These are phyloP conservation scores for Boloria selene DNA, from an alignment of 2,888 invertebrate species.

Conservation along the genomic window DNA sequence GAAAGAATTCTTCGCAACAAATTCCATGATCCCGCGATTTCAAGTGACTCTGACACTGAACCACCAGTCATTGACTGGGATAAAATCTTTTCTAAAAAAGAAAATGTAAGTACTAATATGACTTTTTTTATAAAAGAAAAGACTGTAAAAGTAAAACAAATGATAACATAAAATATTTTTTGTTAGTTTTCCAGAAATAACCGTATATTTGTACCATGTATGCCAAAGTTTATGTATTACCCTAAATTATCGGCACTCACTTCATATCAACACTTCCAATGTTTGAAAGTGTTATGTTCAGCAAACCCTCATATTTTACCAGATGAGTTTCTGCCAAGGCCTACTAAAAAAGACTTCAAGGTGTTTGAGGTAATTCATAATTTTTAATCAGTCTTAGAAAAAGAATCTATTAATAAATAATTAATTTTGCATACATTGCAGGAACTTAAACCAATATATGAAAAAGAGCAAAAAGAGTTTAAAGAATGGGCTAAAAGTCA, in stretches of 20 bases:
- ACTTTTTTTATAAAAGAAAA: no score
- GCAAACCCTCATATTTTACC: constrained; percentile 52
- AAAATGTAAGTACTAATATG: constrained; percentile 45
- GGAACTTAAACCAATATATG: constrained; percentile 57
- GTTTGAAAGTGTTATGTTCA: constrained; percentile 59
- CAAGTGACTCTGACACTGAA: constrained; percentile 62
- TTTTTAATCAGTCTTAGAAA: neutral
- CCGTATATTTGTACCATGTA: constrained; percentile 54
- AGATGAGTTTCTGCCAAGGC: constrained; percentile 46
- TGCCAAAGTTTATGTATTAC: constrained; percentile 48
- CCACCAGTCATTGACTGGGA: constrained; percentile 59
- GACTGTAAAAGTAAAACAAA: no score
- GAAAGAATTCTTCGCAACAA: constrained; percentile 62
- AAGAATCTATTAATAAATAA: neutral
- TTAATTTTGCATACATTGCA: constrained; percentile 37
- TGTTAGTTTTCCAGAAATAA: constrained; percentile 10
- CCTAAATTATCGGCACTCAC: constrained; percentile 59
- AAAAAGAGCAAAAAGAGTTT: constrained; percentile 64
- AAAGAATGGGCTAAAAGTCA: constrained; percentile 63
- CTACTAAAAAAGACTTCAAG: constrained; percentile 53
- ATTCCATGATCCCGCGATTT: constrained; percentile 59
- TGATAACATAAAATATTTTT: constrained; percentile 1
- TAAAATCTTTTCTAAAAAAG: constrained; percentile 51
- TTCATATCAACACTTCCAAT: constrained; percentile 53
- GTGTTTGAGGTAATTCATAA: constrained; percentile 58